Evolutionary conservation across 2,113 vertebrate species (phyloP).

Genomic region (Tetrax tetrax): DNA sequence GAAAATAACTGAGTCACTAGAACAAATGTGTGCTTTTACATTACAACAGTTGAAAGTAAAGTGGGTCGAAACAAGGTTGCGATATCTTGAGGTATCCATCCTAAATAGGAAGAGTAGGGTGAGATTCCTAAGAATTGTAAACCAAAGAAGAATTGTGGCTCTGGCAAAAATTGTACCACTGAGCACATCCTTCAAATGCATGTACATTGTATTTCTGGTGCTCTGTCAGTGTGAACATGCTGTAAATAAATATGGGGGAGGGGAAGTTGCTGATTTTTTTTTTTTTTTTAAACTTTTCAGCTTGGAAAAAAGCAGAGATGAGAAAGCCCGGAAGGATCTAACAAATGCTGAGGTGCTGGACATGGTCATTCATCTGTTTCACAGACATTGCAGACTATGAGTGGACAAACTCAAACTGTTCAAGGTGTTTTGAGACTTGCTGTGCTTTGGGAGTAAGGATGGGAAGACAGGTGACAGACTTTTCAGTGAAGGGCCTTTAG

Average conservation of each 20-base stretch:
- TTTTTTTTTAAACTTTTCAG: neutral
- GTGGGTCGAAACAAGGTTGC: neutral
- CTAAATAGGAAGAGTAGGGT: neutral
- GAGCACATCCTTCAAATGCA: neutral
- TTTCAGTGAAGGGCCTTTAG: neutral
- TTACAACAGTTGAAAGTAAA: neutral
- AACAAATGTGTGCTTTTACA: neutral
- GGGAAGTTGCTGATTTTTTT: neutral
- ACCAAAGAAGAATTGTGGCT: fast-evolving
- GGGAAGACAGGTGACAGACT: fast-evolving
- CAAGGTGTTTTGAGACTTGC: neutral
- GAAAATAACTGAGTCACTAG: neutral
- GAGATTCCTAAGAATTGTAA: neutral
- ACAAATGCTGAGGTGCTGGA: neutral
- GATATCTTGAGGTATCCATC: neutral
- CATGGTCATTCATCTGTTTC: neutral
- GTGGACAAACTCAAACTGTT: neutral
- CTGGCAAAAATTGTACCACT: neutral
- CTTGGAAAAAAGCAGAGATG: neutral
- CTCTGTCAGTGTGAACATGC: neutral
- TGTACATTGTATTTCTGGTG: neutral
- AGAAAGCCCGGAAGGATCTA: neutral
- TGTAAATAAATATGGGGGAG: neutral
- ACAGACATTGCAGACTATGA: neutral
- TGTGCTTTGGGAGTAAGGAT: neutral